These are phyloP conservation scores for Harmothoe impar DNA, from an alignment of 2,888 invertebrate genomes.

Conservation along the genomic window DNA sequence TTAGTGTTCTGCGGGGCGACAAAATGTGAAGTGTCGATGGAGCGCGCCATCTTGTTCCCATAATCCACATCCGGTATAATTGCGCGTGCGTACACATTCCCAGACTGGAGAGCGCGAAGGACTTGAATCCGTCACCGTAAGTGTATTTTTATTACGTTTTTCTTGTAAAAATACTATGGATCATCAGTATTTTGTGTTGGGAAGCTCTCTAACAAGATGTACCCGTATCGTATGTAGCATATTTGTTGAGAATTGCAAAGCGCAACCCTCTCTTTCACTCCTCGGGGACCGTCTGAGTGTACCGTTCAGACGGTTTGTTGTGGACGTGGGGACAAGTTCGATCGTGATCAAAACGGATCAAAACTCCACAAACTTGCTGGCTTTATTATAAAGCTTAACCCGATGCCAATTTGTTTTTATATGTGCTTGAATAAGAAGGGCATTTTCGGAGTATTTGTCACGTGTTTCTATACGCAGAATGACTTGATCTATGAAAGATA, in stretches of 20 bases:
- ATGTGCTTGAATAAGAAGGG: no score
- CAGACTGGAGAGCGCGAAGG: constrained; percentile 46
- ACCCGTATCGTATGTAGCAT: no score
- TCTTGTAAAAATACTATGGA: not conserved
- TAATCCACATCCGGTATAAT: constrained; percentile 25
- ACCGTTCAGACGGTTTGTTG: not conserved
- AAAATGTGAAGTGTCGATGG: not conserved
- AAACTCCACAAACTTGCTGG: not conserved
- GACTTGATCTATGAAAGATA: not conserved
- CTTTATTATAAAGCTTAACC: not conserved
- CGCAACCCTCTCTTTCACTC: no score
- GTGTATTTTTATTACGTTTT: constrained; percentile 28
- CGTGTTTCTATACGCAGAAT: no score
- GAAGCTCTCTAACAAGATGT: not conserved
- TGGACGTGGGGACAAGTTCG: constrained; percentile 44
- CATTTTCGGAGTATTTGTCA: not conserved
- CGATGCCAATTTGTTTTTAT: no score
- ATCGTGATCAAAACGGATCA: not conserved
- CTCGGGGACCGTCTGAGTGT: not conserved
- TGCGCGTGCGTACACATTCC: constrained; percentile 33
- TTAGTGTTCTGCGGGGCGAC: not conserved
- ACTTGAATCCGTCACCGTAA: constrained; percentile 45
- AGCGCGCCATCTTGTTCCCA: constrained; percentile 39
- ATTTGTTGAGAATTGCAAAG: no score
- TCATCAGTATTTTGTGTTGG: not conserved